Conservation (phyloP, 2,113 vertebrate species). For the Neomonachus schauinslandi region DNA sequence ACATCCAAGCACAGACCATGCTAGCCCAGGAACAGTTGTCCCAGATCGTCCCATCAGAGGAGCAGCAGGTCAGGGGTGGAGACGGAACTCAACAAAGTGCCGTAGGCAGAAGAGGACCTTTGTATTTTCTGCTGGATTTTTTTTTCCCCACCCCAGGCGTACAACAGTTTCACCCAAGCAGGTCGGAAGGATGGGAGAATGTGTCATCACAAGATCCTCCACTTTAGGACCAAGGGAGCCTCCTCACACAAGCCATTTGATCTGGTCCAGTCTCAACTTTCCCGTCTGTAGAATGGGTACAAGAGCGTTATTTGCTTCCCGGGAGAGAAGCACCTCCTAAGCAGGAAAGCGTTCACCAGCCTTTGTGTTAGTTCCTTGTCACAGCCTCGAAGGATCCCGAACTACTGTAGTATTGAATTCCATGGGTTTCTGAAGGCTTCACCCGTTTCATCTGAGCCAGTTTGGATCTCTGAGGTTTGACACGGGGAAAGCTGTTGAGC, state of each 20-base stretch:
- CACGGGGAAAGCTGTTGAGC: background rate
- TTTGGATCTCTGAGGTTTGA: background rate
- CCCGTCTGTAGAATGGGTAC: background rate
- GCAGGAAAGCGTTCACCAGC: background rate
- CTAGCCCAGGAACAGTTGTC: background rate
- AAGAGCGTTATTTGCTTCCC: background rate
- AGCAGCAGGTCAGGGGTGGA: accelerated
- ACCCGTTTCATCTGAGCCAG: background rate
- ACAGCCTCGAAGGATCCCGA: background rate
- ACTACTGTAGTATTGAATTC: background rate
- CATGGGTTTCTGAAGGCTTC: background rate
- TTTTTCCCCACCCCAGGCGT: background rate
- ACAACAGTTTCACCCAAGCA: background rate
- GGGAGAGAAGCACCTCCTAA: background rate
- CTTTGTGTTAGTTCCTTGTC: background rate
- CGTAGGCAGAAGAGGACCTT: background rate
- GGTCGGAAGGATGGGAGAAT: background rate
- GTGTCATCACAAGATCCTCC: background rate
- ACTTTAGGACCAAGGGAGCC: background rate
- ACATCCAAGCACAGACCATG: background rate
- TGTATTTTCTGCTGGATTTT: background rate
- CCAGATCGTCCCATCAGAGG: background rate
- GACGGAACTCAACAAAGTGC: background rate
- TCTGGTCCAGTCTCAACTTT: background rate
- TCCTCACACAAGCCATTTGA: background rate